Percentiles rank a stretch among this genome's conserved stretches.
Evolutionary conservation across 1,140 invertebrate genomes (phyloP).

Genomic region (Charaxes varanes): DNA sequence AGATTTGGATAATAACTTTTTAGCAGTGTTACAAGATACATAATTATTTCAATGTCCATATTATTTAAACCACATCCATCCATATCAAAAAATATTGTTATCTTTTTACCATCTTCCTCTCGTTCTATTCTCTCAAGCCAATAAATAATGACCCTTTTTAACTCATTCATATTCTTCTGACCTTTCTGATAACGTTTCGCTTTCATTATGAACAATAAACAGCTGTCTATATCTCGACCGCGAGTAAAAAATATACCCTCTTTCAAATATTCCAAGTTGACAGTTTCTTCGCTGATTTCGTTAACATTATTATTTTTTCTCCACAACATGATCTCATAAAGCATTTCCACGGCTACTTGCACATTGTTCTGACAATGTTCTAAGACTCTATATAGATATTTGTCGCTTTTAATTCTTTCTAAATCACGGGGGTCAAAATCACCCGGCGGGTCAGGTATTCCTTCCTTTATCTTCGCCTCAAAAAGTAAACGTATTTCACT

Average conservation of each 20-base stretch:
- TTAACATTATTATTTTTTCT: constrained; percentile 28
- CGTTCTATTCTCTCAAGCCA: constrained; percentile 40
- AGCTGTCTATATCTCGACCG: constrained; percentile 41
- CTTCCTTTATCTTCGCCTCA: constrained; percentile 30
- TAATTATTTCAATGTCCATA: constrained; percentile 33
- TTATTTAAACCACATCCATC: constrained; percentile 32
- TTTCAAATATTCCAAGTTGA: constrained; percentile 30
- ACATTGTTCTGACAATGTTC: constrained; percentile 37
- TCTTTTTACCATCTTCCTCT: constrained; percentile 35
- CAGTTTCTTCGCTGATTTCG: constrained; percentile 28
- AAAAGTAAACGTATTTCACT: constrained; percentile 30
- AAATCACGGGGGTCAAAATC: constrained; percentile 31
- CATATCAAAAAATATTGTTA: constrained; percentile 43
- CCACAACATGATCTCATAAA: constrained; percentile 37
- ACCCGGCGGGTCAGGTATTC: constrained; percentile 24
- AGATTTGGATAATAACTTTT: constrained; percentile 40
- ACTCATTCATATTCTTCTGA: constrained; percentile 28
- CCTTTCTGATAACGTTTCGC: constrained; percentile 33
- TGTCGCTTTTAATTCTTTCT: constrained; percentile 32
- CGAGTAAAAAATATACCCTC: constrained; percentile 35
- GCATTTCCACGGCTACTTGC: constrained; percentile 30
- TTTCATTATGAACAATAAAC: constrained; percentile 38
- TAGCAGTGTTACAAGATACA: constrained; percentile 31
- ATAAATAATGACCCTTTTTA: constrained; percentile 38
- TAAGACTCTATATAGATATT: constrained; percentile 33